Evolutionary conservation across 2,888 invertebrate genomes (phyloP), one percentile per base, ranked within the genome.

Genomic region (Oscheius sp.): DNA sequence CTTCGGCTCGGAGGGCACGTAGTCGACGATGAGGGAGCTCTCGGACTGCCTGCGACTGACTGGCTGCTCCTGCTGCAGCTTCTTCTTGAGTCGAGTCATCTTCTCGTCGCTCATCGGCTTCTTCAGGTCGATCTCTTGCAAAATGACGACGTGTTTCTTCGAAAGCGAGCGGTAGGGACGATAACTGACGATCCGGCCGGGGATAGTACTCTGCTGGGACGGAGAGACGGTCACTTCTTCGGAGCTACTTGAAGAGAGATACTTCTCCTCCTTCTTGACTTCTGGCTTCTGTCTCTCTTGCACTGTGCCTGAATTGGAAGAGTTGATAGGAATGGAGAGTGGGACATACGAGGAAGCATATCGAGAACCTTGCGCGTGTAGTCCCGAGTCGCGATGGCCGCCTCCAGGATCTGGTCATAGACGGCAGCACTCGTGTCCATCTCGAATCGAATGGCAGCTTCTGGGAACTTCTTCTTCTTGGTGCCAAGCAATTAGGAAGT

Each of bases 21-120:
- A 60, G 60, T 60, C 42, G 42, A 7, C 60, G 35, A 60, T 10
- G 53, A 53, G 53, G 11, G 53, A 53, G 37, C n/a, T 33, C 9
- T 60, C 60, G 60, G 58, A 58, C 10, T n/a, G 21, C 21, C 0
- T 21, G 21, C 21, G n/a, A 13, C 37, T 29, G 37, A 35, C 50
- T 3, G 37, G 35, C n/a, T 21, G 21, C 21, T 42, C n/a, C 11
- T 13, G n/a, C 51, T 65, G 48, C n/a, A 65, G 4, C 32, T 21
- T 10, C 10, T 55, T 68, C 55, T 68, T 55, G 13, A 68, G 35
- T 5, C 33, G 13, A 37, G 7, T 21, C 35, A 37, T 37, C 68
- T 68, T 55, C 37, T 53, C 68, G 55, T 68, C 68, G 21, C n/a
- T 4, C 68, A 53, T 37, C 29, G 68, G 68, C 37, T 68, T 55